phyloP scores from a whole-genome alignment of 2,113 vertebrate species.

The Gopherus evgoodei region DNA sequence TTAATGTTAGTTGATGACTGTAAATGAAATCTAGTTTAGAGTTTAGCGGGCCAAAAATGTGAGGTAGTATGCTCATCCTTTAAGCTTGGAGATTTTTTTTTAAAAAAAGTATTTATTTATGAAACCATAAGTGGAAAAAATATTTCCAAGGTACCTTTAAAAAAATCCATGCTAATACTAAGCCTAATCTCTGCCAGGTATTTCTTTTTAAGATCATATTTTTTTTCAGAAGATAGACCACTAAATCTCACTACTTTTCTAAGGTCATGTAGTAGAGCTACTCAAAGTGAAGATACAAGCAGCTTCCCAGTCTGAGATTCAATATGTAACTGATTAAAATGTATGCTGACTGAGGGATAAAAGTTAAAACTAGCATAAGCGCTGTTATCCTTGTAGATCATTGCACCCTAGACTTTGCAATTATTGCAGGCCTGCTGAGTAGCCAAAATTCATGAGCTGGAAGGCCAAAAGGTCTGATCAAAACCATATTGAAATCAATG shows the following conservation, averaged over 20 bases:
- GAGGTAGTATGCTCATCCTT: background rate
- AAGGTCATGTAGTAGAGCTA: background rate
- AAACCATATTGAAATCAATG: slow-evolving; percentile 23
- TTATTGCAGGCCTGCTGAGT: background rate
- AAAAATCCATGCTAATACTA: background rate
- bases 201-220: background rate
- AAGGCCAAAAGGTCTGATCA: slow-evolving; percentile 2
- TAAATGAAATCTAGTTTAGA: background rate
- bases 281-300: accelerated
- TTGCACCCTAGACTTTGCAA: background rate
- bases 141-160: background rate
- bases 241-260: background rate
- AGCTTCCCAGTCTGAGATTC: background rate
- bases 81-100: background rate
- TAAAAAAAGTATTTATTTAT: background rate
- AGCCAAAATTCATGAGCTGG: background rate
- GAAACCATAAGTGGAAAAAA: background rate
- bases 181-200: background rate
- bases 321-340: background rate
- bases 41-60: background rate
- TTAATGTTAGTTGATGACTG: background rate
- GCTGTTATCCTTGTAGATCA: background rate
- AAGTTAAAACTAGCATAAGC: background rate
- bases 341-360: background rate
- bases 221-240: background rate